Evolutionary conservation across 2,113 vertebrate species (phyloP).

Genomic region (Trachemys scripta): DNA sequence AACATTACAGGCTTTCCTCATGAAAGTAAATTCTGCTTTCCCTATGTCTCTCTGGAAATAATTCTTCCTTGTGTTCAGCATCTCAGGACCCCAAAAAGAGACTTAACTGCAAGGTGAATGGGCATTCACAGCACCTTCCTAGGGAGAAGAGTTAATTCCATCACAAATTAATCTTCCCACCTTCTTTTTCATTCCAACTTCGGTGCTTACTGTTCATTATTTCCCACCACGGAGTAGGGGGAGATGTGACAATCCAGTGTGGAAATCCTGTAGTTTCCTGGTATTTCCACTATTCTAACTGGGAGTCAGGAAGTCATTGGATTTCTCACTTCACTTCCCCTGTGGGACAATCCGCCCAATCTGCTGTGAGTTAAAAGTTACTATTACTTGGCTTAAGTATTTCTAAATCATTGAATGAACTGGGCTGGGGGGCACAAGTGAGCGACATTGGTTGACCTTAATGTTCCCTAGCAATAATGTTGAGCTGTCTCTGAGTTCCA

Average conservation of each 20-base stretch:
- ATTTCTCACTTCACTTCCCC: neutral
- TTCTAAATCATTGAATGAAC: neutral
- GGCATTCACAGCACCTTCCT: neutral
- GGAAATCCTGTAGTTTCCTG: neutral
- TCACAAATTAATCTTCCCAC: neutral
- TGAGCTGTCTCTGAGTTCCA: no score
- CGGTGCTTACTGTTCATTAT: neutral
- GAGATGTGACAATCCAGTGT: neutral
- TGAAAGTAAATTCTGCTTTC: rapidly evolving
- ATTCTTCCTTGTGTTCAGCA: neutral
- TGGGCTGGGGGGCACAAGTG: neutral
- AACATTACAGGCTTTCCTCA: neutral
- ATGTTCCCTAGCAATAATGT: neutral
- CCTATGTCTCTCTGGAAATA: neutral
- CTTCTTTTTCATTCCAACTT: neutral
- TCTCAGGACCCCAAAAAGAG: neutral
- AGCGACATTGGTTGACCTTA: neutral
- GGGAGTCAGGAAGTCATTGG: neutral
- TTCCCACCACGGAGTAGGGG: neutral
- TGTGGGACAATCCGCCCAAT: no score
- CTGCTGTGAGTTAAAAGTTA: neutral
- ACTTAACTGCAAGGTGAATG: neutral
- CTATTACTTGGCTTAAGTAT: neutral
- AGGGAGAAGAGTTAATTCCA: neutral
- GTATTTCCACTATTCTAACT: neutral